Evolutionary conservation across 2,797 vertebrate species (phyloP), one percentile per base, ranked within the genome.

Genomic region (Thunnus albacares): DNA sequence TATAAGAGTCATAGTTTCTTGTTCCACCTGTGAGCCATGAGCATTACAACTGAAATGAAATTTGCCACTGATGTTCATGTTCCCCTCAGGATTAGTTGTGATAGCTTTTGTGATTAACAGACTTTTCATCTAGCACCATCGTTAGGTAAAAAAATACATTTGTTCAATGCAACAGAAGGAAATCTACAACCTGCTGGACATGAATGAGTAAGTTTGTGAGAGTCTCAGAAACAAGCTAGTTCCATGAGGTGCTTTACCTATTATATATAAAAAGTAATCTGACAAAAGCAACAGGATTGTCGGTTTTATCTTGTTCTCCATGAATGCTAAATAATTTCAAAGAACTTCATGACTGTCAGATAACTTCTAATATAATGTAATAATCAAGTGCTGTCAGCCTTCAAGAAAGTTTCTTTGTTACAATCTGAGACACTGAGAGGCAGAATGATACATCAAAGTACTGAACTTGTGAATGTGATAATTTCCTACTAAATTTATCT

Each of bases 401-500:
- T 77, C 8, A 41, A 52, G 59, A 52, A 75, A 1, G 11, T 74
- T 69, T 78, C 45, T 62, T 74, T 79, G 35, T 64, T 78, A 26
- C 18, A 49, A 70, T 75, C 52, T 24, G 18, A 14, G 26, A 73
- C 56, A 79, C 55, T 11, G 51, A 76, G 35, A 35, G 58, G 64
- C 55, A 64, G 55, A 69, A 51, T 47, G 61, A 81, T 17, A 82
- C 76, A 77, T 73, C 58, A 84, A 86, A 80, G 70, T 13, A 60
- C 41, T 38, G 22, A 79, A 74, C 28, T 3, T 15, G 33, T 53
- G 66, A 77, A 81, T 53, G 64, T 60, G 70, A 55, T 53, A 26
- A 70, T 69, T 83, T 82, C 58, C 75, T 43, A 65, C 71, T 71
- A 64, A 82, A 78, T 30, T 59, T 79, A 89, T 85, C 80, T 80